Evolutionary conservation across 2,888 invertebrate genomes (phyloP), one percentile per base, ranked within the genome.

Genomic region (Heliconius charithonia): DNA sequence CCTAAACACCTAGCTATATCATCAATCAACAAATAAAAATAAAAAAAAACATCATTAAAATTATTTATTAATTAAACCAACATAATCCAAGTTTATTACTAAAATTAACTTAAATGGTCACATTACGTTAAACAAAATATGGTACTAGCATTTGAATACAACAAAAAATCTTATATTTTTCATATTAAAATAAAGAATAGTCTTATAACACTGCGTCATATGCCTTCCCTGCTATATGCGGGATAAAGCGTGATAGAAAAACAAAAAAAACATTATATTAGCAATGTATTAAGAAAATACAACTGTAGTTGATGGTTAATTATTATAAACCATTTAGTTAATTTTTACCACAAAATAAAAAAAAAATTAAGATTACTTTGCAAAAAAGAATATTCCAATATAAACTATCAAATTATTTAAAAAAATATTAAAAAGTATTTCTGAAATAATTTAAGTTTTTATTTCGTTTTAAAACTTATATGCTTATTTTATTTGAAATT

Each of bases 61-160:
- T 16, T 45, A 69, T 69, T 69, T 69, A 69, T 45, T 69, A 41
- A 41, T 69, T 37, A 41, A 69, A 41, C 45, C 45, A 41, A 69
- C 45, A 69, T 25, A 45, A 69, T 45, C 41, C 41, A 25, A 41
- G 13, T 45, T 25, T 41, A 67, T 12, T 22, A 12, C 10, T 37
- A 16, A 65, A 29, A 65, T 51, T 19, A 51, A 65, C 25, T 66
- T 29, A 66, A 66, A 66, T 22, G 66, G 22, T 32, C 32, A 66
- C 25, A 32, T 10, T 10, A 51, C 22, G 19, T 51, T 51, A 51
- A 67, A n/a, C 6, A 37, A 32, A 12, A 66, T 66, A 66, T 22
- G 32, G 3, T 66, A 66, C 32, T 66, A 66, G 22, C 32, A 32
- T 32, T 66, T 16, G 32, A 66, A 66, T 32, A 6, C 22, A 19